These are phyloP conservation scores for Sceloporus undulatus DNA, from an alignment of 2,113 vertebrate genomes.

Conservation along the genomic window DNA sequence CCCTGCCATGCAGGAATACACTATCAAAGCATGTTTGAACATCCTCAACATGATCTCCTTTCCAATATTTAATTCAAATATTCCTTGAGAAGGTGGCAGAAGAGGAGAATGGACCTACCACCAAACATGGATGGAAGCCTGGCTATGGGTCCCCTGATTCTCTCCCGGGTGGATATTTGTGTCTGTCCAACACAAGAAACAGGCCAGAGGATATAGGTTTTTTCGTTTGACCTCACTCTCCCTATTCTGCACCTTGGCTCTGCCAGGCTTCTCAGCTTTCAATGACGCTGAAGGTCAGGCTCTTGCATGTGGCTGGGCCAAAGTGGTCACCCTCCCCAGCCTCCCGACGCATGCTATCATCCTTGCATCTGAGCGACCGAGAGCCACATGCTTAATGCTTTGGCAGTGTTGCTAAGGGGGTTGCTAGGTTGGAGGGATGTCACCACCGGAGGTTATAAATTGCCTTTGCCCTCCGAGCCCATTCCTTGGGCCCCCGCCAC, in stretches of 20 bases:
- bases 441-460: conserved; percentile 73
- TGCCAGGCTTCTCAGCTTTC: conserved; percentile 75
- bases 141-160: not conserved
- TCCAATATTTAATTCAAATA: no score
- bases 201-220: conserved; percentile 42
- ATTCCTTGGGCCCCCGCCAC: conserved; percentile 63
- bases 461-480: conserved; percentile 68
- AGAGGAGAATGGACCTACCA: not conserved
- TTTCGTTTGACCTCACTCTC: conserved; percentile 57
- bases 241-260: conserved; percentile 64
- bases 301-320: conserved; percentile 73
- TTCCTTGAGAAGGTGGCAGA: not conserved
- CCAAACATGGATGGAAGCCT: conserved; percentile 24
- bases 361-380: conserved; percentile 64
- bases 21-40: no score
- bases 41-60: no score
- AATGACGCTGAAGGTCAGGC: conserved; percentile 72
- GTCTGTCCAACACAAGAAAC: conserved; percentile 62
- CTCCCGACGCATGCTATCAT: conserved; percentile 68
- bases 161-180: conserved; percentile 47
- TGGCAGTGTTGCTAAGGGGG: conserved; percentile 75
- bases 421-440: conserved; percentile 75
- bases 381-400: conserved; percentile 71
- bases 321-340: conserved; percentile 65
- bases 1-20: no score